Base-by-base conservation (phyloP, 2,888 invertebrate genomes). In the Pediacus dermestoides region DNA sequence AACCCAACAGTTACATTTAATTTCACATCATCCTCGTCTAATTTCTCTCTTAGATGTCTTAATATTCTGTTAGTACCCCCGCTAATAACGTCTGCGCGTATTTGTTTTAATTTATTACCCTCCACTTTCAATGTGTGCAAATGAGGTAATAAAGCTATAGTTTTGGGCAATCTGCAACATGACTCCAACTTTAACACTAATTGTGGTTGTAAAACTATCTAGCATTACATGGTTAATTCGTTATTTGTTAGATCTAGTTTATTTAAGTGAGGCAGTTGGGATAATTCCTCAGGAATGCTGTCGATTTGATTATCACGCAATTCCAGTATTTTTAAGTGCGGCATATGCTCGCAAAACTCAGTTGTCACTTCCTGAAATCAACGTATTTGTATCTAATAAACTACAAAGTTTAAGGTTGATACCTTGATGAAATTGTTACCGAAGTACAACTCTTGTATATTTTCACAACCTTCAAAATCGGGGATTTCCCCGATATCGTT, bases 191-290 rank as follows among this genome's bases (percentile, higher is more conserved):
- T n/a, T n/a, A n/a, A n/a, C n/a, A n/a, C n/a, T n/a, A n/a, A n/a
- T n/a, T n/a, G n/a, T n/a, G n/a, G n/a, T n/a, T n/a, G n/a, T n/a
- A n/a, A n/a, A n/a, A n/a, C n/a, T n/a, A n/a, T n/a, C n/a, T 11
- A 37, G 23, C 53, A 56, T 61, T 56, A 70, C 70, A 54, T 61
- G 37, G 63, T 68, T 22, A 84, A 45, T 37, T 63, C 64, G 64
- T 93, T 93, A 67, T 89, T 89, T 6, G 87, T 84, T 37, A 93
- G 68, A 71, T 94, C 92, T 30, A 94, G 75, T 50, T 90, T 77
- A 57, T 87, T 84, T 28, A 93, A 70, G 53, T 81, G 81, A 54
- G 86, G 79, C 36, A 92, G 66, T 43, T 82, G 69, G 8, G 81
- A 78, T 55, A 92, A 80, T 66, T 89, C 85, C 46, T 88, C 83